These are phyloP conservation scores for Euleptes europaea DNA, from an alignment of 2,113 vertebrate genomes.

Conservation along the genomic window DNA sequence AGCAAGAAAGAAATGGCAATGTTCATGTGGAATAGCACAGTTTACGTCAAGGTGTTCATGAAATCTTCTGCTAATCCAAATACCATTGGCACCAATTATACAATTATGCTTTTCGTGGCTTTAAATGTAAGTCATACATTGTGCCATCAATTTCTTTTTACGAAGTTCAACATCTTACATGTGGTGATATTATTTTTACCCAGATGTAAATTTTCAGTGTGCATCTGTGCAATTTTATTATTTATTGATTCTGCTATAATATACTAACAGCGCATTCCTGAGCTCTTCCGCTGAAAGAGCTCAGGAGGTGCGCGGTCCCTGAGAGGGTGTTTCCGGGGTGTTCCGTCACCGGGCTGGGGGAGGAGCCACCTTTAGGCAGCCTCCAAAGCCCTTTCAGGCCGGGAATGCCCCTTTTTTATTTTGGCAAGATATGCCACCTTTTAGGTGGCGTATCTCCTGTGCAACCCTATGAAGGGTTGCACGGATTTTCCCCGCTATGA, in stretches of 20 bases:
- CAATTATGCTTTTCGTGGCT: constrained; percentile 4
- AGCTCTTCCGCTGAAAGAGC: too few relatives aligned
- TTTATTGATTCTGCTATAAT: not conserved
- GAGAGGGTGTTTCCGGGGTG: too few relatives aligned
- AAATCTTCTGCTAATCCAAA: constrained; percentile 36
- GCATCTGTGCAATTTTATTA: not conserved
- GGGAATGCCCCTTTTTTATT: too few relatives aligned
- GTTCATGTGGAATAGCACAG: constrained; percentile 42
- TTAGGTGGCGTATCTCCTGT: too few relatives aligned
- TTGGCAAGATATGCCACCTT: too few relatives aligned
- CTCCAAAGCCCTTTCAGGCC: too few relatives aligned
- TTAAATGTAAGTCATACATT: constrained; percentile 6
- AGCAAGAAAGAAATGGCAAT: constrained; percentile 23
- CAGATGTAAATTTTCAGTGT: not conserved
- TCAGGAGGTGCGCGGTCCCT: too few relatives aligned
- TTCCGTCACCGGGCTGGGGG: too few relatives aligned
- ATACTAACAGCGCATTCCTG: constrained; percentile 22
- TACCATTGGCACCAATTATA: constrained; percentile 39
- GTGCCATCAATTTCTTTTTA: not conserved
- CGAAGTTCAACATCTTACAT: not conserved
- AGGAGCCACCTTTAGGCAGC: too few relatives aligned
- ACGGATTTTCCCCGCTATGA: too few relatives aligned
- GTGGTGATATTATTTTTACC: not conserved
- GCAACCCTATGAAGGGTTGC: too few relatives aligned
- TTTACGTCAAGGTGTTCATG: constrained; percentile 30